Conservation (phyloP, 1,140 invertebrate genomes). For the Pollicipes pollicipes region DNA sequence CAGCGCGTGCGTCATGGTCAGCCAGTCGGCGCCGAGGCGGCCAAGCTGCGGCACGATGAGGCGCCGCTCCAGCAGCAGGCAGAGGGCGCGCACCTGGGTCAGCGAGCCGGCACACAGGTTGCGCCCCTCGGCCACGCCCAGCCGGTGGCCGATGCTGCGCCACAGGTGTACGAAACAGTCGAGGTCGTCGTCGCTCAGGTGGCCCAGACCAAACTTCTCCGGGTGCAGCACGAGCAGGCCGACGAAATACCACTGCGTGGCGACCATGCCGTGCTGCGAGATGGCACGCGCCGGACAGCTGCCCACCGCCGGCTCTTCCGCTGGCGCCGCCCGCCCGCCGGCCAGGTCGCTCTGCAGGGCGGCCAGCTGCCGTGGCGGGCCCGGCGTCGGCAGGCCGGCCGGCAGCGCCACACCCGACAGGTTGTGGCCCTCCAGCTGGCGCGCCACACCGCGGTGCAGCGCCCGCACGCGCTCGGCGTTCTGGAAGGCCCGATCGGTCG, state of each 20-base stretch:
- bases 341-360: conserved; percentile 5
- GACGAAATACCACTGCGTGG: conserved; percentile 52
- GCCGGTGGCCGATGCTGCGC: conserved; percentile 54
- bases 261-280: conserved; percentile 58
- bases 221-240: conserved; percentile 50
- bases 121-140: conserved; percentile 61
- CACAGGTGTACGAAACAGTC: conserved; percentile 67
- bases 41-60: conserved; percentile 27
- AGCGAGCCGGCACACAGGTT: conserved; percentile 36
- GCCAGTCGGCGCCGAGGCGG: neutral
- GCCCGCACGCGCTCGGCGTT: conserved; percentile 29
- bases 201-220: conserved; percentile 39
- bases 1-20: neutral
- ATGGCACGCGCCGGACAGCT: conserved; percentile 22
- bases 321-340: neutral
- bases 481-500: conserved; percentile 26
- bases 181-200: conserved; percentile 36
- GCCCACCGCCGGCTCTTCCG: conserved; percentile 2
- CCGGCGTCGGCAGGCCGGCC: conserved; percentile 28
- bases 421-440: conserved; percentile 31
- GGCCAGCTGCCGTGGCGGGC: neutral
- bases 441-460: conserved; percentile 28
- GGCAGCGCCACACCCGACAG: conserved; percentile 29
- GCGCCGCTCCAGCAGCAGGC: conserved; percentile 24
- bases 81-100: conserved; percentile 26